Base-by-base conservation (phyloP, 2,797 vertebrate genomes). In the Pipistrellus pipistrellus region DNA sequence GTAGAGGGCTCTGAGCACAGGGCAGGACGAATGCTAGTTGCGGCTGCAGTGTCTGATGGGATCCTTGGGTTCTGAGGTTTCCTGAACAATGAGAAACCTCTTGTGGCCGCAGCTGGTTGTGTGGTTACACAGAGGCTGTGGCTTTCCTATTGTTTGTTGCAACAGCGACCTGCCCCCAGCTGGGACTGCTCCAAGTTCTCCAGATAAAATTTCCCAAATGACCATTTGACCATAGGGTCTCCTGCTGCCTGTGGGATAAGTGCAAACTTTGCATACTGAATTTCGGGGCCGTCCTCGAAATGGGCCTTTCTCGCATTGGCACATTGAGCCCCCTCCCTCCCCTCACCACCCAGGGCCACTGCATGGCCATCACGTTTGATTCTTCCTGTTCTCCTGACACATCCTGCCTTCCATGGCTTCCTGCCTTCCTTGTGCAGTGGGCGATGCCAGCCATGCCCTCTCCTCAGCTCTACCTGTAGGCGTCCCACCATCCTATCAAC, bases 361-460 rank as follows among this genome's bases (percentile, higher is more conserved):
- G 3, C 69, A 17, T 3, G 44, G 72, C 32, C 30, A 44, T 68
- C 27, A 12, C 32, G 25, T 62, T 66, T 30, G 77, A 48, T 51
- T 71, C 46, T 59, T 15, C 77, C 4, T 72, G 18, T 71, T 41
- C 85, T 77, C 27, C 25, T 38, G 11, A 20, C 11, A 32, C 1
- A 2, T 23, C 23, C 44, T 72, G 27, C 13, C 27, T 25, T 57
- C 21, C 25, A 3, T 35, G 71, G 25, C 64, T 85, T 62, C 32
- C 75, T 32, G 46, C 3, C 55, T 78, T 6, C 4, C 27, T 4
- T 0, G 14, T 1, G 6, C 18, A 46, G n/a, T 2, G 41, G 13
- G 23, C 23, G 41, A 41, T 57, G 20, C 17, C 0, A 0, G 66
- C 59, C 21, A 10, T 0, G 15, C 1, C 35, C 13, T 20, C 20